phyloP scores from a whole-genome alignment of 2,888 invertebrate species.

The Mayetiola destructor region DNA sequence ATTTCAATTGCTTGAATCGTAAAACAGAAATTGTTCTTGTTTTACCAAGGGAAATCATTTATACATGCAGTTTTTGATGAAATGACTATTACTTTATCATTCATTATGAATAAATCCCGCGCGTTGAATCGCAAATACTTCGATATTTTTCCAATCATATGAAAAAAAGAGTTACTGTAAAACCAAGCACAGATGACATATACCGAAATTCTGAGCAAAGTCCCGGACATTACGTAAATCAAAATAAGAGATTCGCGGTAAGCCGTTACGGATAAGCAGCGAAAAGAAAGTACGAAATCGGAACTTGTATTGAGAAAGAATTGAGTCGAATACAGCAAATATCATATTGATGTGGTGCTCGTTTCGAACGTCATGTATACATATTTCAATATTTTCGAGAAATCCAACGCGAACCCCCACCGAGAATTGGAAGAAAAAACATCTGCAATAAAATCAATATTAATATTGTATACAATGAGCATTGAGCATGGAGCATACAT shows the following conservation, averaged over 20 bases:
- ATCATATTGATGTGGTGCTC: background rate
- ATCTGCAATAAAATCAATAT: constrained; percentile 12
- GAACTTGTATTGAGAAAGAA: background rate
- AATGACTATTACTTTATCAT: background rate
- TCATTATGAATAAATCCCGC: background rate
- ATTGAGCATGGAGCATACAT: background rate
- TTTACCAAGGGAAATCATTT: background rate
- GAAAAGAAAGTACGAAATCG: background rate
- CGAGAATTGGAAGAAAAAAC: background rate
- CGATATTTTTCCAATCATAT: too few species aligned
- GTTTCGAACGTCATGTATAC: background rate
- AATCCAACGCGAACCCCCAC: background rate
- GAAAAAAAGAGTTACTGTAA: too few species aligned
- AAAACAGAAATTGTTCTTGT: too few species aligned
- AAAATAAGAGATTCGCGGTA: too few species aligned
- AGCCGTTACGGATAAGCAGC: too few species aligned
- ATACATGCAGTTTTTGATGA: background rate
- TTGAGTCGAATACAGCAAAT: background rate
- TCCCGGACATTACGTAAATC: too few species aligned
- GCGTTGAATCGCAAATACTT: background rate
- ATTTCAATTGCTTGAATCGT: too few species aligned
- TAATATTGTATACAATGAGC: background rate
- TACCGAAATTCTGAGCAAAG: too few species aligned
- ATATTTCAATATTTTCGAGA: constrained; percentile 2
- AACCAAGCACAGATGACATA: too few species aligned